A percentile compares a stretch with the other conserved stretches of the same genome.
Evolutionary conservation across 2,113 vertebrate genomes (phyloP).

Genomic region (Neolamprologus brichardi): DNA sequence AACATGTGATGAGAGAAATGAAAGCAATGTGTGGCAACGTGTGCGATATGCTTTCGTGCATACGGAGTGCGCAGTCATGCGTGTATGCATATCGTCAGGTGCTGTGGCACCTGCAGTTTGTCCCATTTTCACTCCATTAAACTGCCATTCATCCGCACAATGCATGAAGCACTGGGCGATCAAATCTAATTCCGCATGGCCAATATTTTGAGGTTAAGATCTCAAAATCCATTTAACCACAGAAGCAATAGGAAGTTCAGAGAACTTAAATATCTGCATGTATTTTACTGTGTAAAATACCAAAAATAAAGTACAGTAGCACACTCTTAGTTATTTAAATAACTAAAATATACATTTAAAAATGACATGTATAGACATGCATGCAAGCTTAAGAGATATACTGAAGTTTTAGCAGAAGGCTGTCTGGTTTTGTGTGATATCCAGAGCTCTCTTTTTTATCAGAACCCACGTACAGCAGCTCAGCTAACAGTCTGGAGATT

Average conservation of each 20-base stretch:
- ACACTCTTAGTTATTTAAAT: not conserved
- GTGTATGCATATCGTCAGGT: not conserved
- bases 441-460: not conserved
- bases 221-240: not conserved
- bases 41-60: not conserved
- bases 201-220: conserved; percentile 8
- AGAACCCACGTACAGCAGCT: not conserved
- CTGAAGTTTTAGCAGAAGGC: not conserved
- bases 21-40: not conserved
- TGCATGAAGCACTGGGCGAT: not conserved
- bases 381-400: not conserved
- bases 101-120: not conserved
- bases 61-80: not conserved
- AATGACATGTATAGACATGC: not conserved
- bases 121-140: not conserved
- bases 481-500: not conserved
- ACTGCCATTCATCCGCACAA: not conserved
- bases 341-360: not conserved
- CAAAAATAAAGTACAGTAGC: not conserved
- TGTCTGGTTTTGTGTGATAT: not conserved
- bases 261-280: not conserved
- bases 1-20: conserved; percentile 3
- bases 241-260: not conserved
- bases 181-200: conserved; percentile 20
- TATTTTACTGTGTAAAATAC: not conserved